Evolutionary conservation across 2,888 invertebrate genomes (phyloP).

Genomic region (Phyllotreta cruciferae): DNA sequence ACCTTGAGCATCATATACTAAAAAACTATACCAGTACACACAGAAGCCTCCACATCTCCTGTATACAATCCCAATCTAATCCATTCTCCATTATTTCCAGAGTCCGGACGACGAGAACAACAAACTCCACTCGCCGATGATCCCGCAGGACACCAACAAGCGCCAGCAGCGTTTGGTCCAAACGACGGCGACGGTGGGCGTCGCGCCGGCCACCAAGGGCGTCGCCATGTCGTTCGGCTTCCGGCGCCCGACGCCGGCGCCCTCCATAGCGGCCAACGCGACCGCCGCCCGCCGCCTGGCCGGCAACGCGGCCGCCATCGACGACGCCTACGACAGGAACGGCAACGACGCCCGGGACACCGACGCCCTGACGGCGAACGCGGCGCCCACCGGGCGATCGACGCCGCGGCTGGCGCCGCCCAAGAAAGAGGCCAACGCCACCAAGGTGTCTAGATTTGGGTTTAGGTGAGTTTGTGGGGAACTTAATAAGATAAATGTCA

Average conservation of each 20-base stretch:
- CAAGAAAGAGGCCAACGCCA: slow-evolving; percentile 69
- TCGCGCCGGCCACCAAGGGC: slow-evolving; percentile 65
- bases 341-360: slow-evolving; percentile 52
- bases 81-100: slow-evolving; percentile 35
- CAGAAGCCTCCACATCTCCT: too few species aligned
- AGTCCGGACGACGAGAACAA: slow-evolving; percentile 46
- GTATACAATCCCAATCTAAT: background rate
- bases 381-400: slow-evolving; percentile 66
- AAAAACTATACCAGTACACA: too few species aligned
- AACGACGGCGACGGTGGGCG: slow-evolving; percentile 1
- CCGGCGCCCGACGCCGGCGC: slow-evolving; percentile 69
- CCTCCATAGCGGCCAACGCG: slow-evolving; percentile 53
- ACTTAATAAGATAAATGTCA: too few species aligned
- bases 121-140: slow-evolving; percentile 33
- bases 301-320: slow-evolving; percentile 52
- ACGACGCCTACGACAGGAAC: slow-evolving; percentile 59
- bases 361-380: slow-evolving; percentile 54
- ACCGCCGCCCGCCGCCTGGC: slow-evolving; percentile 59
- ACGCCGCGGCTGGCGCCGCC: slow-evolving; percentile 72
- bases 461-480: slow-evolving; percentile 65
- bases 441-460: slow-evolving; percentile 78
- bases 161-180: slow-evolving; percentile 50
- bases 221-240: slow-evolving; percentile 87
- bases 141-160: slow-evolving; percentile 30
- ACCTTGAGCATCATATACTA: too few species aligned